Percentiles rank a stretch among this genome's conserved stretches.
These are phyloP conservation scores for Plotosus lineatus DNA, from an alignment of 2,113 vertebrate species.

Conservation along the genomic window DNA sequence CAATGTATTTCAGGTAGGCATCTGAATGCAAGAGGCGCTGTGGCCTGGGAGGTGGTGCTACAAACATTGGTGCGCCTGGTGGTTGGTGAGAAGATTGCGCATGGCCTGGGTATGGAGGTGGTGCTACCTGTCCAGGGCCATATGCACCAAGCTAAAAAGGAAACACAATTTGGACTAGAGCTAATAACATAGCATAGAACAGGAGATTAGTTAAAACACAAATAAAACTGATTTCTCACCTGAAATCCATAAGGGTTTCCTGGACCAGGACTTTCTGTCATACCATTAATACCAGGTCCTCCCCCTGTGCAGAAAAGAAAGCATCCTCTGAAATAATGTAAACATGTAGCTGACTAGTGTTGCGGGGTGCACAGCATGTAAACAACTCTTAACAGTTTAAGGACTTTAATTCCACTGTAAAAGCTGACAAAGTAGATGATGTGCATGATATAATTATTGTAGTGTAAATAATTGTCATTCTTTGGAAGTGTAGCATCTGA, in stretches of 20 bases:
- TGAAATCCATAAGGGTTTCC: conserved; percentile 88
- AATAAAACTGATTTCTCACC: conserved; percentile 66
- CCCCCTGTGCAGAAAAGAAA: conserved; percentile 74
- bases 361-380: neutral
- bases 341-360: neutral
- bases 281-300: conserved; percentile 83
- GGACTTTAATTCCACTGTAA: neutral
- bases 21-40: conserved; percentile 96
- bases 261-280: conserved; percentile 85
- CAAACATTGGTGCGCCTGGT: conserved; percentile 91
- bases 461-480: conserved; percentile 9
- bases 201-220: neutral
- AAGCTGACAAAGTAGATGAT: neutral
- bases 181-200: neutral
- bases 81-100: conserved; percentile 83
- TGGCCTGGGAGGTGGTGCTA: conserved; percentile 94
- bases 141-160: conserved; percentile 82
- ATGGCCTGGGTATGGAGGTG: conserved; percentile 92
- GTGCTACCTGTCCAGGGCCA: conserved; percentile 87
- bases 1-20: conserved; percentile 97
- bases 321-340: neutral
- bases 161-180: conserved; percentile 13
- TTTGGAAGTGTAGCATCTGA: neutral
- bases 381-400: neutral
- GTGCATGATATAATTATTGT: neutral